phyloP scores from a whole-genome alignment of 1,140 invertebrate species.

The Artemia franciscana region DNA sequence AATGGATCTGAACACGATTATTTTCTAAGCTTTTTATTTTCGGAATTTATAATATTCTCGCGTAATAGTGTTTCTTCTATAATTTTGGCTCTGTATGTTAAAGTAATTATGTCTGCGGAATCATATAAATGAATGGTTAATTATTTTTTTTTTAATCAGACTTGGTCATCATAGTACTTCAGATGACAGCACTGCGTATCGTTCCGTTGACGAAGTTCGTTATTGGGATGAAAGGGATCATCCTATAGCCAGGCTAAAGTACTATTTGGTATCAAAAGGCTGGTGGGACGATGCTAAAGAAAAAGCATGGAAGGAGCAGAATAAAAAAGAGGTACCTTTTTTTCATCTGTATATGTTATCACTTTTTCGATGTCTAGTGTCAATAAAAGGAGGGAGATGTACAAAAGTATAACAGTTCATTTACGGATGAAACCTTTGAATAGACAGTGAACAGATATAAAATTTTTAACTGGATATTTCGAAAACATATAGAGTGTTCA shows the following conservation, averaged over 20 bases:
- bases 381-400: not conserved
- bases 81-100: conserved; percentile 5
- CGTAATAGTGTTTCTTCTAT: no score
- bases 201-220: conserved; percentile 60
- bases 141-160: conserved; percentile 26
- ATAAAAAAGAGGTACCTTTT: conserved; percentile 40
- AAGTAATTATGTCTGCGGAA: not conserved
- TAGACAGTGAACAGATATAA: no score
- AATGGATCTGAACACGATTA: no score
- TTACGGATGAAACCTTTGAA: no score
- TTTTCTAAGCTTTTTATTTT: no score
- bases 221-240: conserved; percentile 56
- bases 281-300: conserved; percentile 62
- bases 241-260: conserved; percentile 55
- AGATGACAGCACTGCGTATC: conserved; percentile 88
- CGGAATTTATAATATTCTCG: no score
- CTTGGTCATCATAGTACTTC: conserved; percentile 96
- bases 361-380: not conserved
- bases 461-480: no score
- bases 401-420: no score
- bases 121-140: not conserved
- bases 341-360: conserved; percentile 9
- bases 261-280: conserved; percentile 50
- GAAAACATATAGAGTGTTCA: no score
- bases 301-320: conserved; percentile 38